A percentile compares a stretch with the other conserved stretches of the same genome.
Conservation (phyloP, 1,140 invertebrate genomes). For the Thrips palmi region DNA sequence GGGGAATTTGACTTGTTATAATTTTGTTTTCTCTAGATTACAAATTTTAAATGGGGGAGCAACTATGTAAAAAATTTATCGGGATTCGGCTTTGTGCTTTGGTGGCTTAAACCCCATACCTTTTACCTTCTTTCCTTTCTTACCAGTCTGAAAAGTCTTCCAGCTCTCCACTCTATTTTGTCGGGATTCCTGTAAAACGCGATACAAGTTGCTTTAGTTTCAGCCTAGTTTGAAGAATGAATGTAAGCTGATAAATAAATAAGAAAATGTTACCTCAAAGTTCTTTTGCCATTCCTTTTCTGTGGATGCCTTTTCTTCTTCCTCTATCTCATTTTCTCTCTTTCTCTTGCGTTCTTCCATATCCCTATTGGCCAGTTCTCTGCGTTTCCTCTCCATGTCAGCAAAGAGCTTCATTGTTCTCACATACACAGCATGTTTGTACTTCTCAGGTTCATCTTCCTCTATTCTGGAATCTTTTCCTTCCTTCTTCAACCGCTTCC, state of each 20-base stretch:
- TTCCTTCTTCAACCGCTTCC: constrained; percentile 88
- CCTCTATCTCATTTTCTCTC: constrained; percentile 81
- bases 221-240: constrained; percentile 4
- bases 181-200: constrained; percentile 59
- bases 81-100: constrained; percentile 88
- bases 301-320: constrained; percentile 70
- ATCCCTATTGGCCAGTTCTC: constrained; percentile 69
- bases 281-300: constrained; percentile 96
- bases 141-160: constrained; percentile 78
- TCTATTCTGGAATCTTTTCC: constrained; percentile 63
- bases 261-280: constrained; percentile 57
- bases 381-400: constrained; percentile 74
- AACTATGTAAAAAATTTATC: constrained; percentile 48
- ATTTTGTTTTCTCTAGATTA: too few species aligned
- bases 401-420: constrained; percentile 98
- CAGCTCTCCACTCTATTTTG: constrained; percentile 89
- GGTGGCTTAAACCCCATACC: constrained; percentile 74
- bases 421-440: constrained; percentile 87
- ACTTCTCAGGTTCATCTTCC: constrained; percentile 86
- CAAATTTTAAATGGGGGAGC: too few species aligned
- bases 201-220: constrained; percentile 12
- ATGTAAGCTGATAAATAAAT: constrained; percentile 9
- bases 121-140: constrained; percentile 53
- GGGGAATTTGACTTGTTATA: too few species aligned
- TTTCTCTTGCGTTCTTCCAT: constrained; percentile 91